Conservation (phyloP, 2,113 vertebrate species). For the Brienomyrus longianalis region DNA sequence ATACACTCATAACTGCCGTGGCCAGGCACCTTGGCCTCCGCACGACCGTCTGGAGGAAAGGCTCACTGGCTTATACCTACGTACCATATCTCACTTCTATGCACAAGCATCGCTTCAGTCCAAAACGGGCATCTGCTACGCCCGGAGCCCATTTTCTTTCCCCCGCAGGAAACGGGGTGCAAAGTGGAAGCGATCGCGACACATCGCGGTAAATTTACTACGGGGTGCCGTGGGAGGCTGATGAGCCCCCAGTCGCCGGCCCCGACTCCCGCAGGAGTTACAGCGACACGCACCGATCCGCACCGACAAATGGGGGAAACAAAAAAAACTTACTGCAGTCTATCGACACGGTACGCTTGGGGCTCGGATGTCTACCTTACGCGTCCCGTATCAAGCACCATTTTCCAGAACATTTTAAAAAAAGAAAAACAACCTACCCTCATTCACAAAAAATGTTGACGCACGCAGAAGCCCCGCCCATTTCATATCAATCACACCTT, state of each 20-base stretch:
- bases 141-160: neutral
- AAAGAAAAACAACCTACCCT: constrained; percentile 3
- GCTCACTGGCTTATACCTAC: neutral
- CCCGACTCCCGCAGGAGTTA: neutral
- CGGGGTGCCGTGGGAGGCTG: neutral
- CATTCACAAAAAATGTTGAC: constrained; percentile 27
- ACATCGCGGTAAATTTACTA: neutral
- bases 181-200: neutral
- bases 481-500: neutral
- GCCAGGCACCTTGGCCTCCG: neutral
- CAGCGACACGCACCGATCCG: neutral
- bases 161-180: neutral
- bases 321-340: neutral
- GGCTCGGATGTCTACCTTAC: neutral
- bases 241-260: neutral
- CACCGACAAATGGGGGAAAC: neutral
- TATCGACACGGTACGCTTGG: neutral
- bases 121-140: neutral
- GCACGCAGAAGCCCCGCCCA: constrained; percentile 13
- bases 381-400: neutral
- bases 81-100: neutral
- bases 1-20: neutral
- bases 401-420: neutral
- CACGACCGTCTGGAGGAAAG: neutral
- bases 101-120: neutral